phyloP scores from a whole-genome alignment of 2,888 invertebrate genomes.

The Lissonota sp. region DNA sequence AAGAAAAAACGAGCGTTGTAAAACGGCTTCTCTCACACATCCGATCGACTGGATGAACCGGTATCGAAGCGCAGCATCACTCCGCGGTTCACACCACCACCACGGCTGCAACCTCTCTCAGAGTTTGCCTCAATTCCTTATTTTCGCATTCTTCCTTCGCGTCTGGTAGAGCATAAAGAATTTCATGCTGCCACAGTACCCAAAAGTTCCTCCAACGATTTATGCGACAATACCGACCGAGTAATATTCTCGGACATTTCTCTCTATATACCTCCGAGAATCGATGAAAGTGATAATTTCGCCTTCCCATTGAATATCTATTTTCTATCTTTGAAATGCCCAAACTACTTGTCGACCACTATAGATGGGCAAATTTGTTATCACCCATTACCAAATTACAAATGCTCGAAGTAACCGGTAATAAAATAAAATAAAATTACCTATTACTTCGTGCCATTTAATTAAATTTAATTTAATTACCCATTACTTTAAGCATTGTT shows the following conservation, averaged over 20 bases:
- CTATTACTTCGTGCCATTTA: too few relatives aligned
- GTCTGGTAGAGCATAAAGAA: slow-evolving; percentile 21
- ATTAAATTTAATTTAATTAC: too few relatives aligned
- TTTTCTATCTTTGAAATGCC: too few relatives aligned
- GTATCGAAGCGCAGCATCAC: slow-evolving; percentile 70
- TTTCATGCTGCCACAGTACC: slow-evolving; percentile 20
- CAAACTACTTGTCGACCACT: too few relatives aligned
- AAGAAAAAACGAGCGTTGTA: slow-evolving; percentile 21
- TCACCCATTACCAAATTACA: too few relatives aligned
- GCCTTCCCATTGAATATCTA: too few relatives aligned
- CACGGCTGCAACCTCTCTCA: slow-evolving; percentile 6
- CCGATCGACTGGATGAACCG: slow-evolving; percentile 76
- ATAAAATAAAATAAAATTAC: too few relatives aligned
- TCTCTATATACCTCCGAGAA: neutral
- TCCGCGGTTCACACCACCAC: slow-evolving; percentile 21
- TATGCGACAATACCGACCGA: neutral
- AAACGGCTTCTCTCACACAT: slow-evolving; percentile 53
- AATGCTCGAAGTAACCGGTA: too few relatives aligned
- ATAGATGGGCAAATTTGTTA: too few relatives aligned
- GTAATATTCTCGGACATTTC: too few relatives aligned
- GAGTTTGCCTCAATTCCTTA: slow-evolving; percentile 10
- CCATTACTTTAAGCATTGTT: too few relatives aligned
- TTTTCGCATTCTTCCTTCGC: neutral
- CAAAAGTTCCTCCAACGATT: slow-evolving; percentile 14
- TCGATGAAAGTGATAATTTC: slow-evolving; percentile 20